Percentiles rank a stretch among this genome's conserved stretches.
These are phyloP conservation scores for Eristalis arbustorum DNA, from an alignment of 2,888 invertebrate genomes.

Conservation along the genomic window DNA sequence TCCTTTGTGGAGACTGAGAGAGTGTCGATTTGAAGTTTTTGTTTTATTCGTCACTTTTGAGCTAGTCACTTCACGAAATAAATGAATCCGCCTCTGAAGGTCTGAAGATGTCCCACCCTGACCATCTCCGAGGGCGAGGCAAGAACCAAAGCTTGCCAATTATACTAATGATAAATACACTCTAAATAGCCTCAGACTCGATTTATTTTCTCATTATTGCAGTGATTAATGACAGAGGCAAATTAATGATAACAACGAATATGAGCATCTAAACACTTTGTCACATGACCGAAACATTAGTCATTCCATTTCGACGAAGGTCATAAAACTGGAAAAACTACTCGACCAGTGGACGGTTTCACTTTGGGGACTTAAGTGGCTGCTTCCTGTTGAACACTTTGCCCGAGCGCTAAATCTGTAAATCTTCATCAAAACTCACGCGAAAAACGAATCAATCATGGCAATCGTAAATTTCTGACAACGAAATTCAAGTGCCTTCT, in stretches of 20 bases:
- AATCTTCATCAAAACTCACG: not conserved
- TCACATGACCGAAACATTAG: not conserved
- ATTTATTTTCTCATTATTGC: constrained; percentile 20
- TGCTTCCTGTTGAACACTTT: not conserved
- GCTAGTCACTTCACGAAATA: constrained; percentile 54
- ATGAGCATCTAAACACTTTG: not conserved
- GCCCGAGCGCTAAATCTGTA: not conserved
- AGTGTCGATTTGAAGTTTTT: constrained; percentile 12
- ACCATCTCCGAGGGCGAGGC: not conserved
- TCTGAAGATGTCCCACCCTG: constrained; percentile 5
- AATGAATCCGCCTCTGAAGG: constrained; percentile 49
- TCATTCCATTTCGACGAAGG: not conserved
- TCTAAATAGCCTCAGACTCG: constrained; percentile 1
- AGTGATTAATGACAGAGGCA: constrained; percentile 15
- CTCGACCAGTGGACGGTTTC: not conserved
- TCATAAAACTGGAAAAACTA: not conserved
- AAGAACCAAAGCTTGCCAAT: not conserved
- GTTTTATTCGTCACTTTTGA: constrained; percentile 22
- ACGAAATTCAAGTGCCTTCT: not conserved
- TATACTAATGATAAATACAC: constrained; percentile 39
- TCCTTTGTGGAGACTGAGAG: not conserved
- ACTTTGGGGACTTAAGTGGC: not conserved
- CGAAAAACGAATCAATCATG: not conserved
- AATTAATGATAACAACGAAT: constrained; percentile 4
- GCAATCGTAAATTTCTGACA: not conserved